These are phyloP conservation scores for Ormyrus nitidulus DNA, from an alignment of 2,888 invertebrate species.

Conservation along the genomic window DNA sequence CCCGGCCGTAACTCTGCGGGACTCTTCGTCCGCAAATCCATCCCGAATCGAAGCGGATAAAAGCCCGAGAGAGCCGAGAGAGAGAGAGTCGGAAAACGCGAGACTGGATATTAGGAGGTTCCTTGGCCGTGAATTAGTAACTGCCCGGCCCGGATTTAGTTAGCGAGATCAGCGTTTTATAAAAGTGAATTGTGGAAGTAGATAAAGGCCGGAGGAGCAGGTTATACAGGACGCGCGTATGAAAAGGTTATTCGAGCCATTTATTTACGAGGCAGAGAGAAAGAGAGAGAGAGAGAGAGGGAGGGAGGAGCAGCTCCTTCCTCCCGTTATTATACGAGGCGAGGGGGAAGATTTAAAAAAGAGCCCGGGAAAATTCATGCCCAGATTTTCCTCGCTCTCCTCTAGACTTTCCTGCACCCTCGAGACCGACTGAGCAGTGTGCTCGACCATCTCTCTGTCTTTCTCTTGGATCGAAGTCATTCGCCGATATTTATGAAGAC, in stretches of 20 bases:
- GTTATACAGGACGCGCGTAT: conserved; percentile 25
- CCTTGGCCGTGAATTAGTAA: conserved; percentile 46
- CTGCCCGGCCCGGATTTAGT: conserved; percentile 42
- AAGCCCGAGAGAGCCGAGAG: not conserved
- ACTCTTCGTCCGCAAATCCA: too few relatives aligned
- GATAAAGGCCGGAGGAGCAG: conserved; percentile 43
- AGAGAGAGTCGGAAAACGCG: not conserved
- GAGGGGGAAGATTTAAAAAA: conserved; percentile 52
- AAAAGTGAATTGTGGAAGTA: conserved; percentile 48
- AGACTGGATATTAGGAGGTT: not conserved
- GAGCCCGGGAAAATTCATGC: conserved; percentile 44
- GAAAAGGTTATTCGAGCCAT: conserved; percentile 55
- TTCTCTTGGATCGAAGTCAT: conserved; percentile 29
- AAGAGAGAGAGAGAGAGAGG: too few relatives aligned
- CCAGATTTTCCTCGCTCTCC: conserved; percentile 28
- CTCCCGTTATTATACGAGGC: conserved; percentile 33
- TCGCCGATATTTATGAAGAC: conserved; percentile 53
- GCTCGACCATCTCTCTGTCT: too few relatives aligned
- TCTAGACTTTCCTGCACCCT: conserved; percentile 11
- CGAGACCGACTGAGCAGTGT: not conserved
- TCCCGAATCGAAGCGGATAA: not conserved
- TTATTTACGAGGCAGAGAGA: conserved; percentile 52
- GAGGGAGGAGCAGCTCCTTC: too few relatives aligned
- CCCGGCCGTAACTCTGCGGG: too few relatives aligned
- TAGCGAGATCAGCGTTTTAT: conserved; percentile 50